phyloP scores from a whole-genome alignment of 1,140 invertebrate genomes.

The Harlomillsia oculata region DNA sequence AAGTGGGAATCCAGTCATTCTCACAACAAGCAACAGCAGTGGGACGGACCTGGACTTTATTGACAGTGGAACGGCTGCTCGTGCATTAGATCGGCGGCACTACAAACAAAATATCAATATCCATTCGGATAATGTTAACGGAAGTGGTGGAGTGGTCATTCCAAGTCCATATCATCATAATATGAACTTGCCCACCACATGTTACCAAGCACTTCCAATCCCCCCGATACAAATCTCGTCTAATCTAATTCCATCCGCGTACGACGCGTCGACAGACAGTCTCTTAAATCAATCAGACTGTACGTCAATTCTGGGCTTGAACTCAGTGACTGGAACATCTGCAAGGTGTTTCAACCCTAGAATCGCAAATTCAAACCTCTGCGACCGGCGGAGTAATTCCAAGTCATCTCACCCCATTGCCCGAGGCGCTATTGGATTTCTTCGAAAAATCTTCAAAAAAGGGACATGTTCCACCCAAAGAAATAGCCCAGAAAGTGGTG shows the following conservation, averaged over 20 bases:
- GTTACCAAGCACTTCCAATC: constrained; percentile 3
- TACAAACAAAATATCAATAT: constrained; percentile 4
- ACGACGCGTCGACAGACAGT: background rate
- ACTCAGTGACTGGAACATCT: background rate
- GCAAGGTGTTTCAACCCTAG: constrained; percentile 7
- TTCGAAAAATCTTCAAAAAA: constrained; percentile 33
- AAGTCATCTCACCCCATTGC: constrained; percentile 11
- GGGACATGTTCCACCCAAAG: constrained; percentile 20
- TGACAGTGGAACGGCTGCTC: background rate
- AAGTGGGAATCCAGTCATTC: background rate
- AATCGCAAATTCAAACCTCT: background rate
- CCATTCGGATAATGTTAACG: background rate
- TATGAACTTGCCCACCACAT: constrained; percentile 16
- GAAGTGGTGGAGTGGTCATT: background rate
- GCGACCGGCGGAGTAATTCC: background rate
- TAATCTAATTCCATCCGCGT: constrained; percentile 11
- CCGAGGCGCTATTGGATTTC: constrained; percentile 29
- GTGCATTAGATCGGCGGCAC: background rate
- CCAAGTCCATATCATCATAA: constrained; percentile 14
- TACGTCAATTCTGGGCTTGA: background rate
- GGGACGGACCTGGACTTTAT: constrained; percentile 22
- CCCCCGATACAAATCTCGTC: constrained; percentile 4
- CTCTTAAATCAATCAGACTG: background rate
- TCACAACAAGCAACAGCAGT: constrained; percentile 19
- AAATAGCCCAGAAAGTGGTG: constrained; percentile 12